A percentile compares a stretch with the other conserved stretches of the same genome.
Conservation (phyloP, 1,140 invertebrate genomes). For the Hermatobates lingyangjiaoensis region DNA sequence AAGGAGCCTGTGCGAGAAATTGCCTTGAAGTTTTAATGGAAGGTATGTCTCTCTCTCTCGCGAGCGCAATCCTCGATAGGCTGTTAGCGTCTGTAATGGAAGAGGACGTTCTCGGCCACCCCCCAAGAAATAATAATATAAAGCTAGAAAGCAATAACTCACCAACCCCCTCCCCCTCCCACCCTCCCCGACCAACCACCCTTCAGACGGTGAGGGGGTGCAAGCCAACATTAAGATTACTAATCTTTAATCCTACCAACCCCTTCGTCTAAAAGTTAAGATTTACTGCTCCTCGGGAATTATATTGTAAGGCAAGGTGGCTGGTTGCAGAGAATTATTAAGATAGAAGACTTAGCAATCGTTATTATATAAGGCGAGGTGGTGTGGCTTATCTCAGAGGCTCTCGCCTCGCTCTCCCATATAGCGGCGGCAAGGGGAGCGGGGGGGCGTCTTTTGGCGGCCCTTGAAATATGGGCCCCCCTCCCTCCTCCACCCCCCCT, state of each 20-base stretch:
- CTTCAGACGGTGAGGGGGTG: no score
- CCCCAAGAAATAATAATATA: constrained; percentile 18
- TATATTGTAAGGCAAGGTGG: constrained; percentile 28
- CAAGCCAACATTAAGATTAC: constrained; percentile 37
- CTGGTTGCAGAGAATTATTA: constrained; percentile 16
- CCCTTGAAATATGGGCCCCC: constrained; percentile 16
- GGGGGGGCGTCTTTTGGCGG: constrained; percentile 6
- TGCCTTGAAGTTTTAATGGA: no score
- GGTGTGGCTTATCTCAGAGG: constrained; percentile 14
- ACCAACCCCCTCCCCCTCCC: no score
- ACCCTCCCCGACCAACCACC: no score
- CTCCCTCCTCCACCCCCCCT: constrained; percentile 8
- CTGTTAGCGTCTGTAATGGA: no score
- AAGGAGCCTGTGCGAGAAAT: no score
- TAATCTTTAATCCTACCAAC: constrained; percentile 45
- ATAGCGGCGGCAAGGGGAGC: neutral
- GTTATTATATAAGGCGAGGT: constrained; percentile 18
- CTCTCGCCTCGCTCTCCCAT: neutral
- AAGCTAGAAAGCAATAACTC: constrained; percentile 20
- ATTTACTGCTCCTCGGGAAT: constrained; percentile 42
- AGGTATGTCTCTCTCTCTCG: no score
- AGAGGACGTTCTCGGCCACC: no score
- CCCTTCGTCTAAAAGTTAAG: constrained; percentile 43
- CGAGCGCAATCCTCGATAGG: no score
- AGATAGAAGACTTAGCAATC: constrained; percentile 20